Evolutionary conservation across 92 coral and sea anemone genomes (phyloP), one percentile per base, ranked within the genome.

Genomic region (Scolanthus callimorphus): DNA sequence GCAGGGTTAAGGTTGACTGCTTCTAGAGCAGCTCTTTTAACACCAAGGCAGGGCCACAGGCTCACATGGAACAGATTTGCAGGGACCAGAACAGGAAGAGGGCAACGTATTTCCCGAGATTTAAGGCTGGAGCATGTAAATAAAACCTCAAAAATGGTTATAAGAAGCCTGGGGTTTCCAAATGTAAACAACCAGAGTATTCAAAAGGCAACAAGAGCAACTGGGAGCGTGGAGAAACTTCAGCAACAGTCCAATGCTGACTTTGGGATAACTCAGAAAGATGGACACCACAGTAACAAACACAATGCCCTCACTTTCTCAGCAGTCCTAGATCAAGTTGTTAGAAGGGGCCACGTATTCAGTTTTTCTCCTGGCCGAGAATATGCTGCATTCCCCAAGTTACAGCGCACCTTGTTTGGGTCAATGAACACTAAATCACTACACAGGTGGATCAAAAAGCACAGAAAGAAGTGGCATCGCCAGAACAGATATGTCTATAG

Each of bases 1-100:
- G 89, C 84, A 34, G 89, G 89, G 11, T 61, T 82, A 21, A 27
- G 90, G 17, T 43, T 83, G 20, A 68, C 67, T 17, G 88, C 88
- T 25, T 63, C 75, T 8, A 37, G 34, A 2, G 38, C 51, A 15
- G 79, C 68, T 15, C 63, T 83, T 49, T 59, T 77, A 23, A 65
- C 76, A 4, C 85, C 89, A 8, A 27, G 63, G 22, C 77, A 83
- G 51, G 67, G 70, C 19, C 84, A 83, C 44, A 48, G 66, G 27
- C 59, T 83, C 59, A 77, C 57, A 41, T 83, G 90, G 78, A 71
- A 83, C 54, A 12, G 81, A 29, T 60, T 65, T 77, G 80, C 84
- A 23, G 57, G 61, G 25, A 47, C 67, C 27, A 58, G 72, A 41
- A 21, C 29, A 44, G 85, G 90, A 22, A 22, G 37, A 48, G 90